Conservation (phyloP, 2,113 vertebrate genomes). For the Willisornis vidua region DNA sequence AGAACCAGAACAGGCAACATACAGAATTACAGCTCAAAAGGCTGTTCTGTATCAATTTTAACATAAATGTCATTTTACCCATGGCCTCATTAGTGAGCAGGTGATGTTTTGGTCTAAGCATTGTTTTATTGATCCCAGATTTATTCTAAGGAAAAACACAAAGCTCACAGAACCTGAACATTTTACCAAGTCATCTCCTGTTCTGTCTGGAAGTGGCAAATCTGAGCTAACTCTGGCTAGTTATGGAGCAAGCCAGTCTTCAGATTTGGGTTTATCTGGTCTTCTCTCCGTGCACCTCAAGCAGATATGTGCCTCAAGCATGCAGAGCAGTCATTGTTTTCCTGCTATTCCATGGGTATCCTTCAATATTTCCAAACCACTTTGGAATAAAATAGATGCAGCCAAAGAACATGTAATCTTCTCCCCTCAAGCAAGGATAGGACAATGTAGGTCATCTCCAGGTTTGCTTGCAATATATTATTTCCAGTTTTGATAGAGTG, state of each 20-base stretch:
- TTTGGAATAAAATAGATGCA: neutral
- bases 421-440: neutral
- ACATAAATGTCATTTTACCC: neutral
- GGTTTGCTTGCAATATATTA: neutral
- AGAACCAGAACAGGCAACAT: neutral
- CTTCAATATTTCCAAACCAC: neutral
- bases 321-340: neutral
- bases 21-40: neutral
- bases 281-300: neutral
- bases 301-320: neutral
- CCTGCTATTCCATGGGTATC: neutral
- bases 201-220: neutral
- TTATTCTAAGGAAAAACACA: neutral
- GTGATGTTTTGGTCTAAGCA: neutral
- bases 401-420: neutral
- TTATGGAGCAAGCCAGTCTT: neutral
- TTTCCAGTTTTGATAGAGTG: neutral
- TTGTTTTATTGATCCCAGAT: neutral
- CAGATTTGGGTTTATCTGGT: neutral
- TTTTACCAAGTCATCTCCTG: neutral
- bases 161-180: neutral
- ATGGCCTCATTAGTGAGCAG: neutral
- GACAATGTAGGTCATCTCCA: neutral
- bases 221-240: neutral
- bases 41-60: neutral